A percentile compares a stretch with the other conserved stretches of the same genome.
Evolutionary conservation across 2,113 vertebrate genomes (phyloP).

Genomic region (Halcyon senegalensis): DNA sequence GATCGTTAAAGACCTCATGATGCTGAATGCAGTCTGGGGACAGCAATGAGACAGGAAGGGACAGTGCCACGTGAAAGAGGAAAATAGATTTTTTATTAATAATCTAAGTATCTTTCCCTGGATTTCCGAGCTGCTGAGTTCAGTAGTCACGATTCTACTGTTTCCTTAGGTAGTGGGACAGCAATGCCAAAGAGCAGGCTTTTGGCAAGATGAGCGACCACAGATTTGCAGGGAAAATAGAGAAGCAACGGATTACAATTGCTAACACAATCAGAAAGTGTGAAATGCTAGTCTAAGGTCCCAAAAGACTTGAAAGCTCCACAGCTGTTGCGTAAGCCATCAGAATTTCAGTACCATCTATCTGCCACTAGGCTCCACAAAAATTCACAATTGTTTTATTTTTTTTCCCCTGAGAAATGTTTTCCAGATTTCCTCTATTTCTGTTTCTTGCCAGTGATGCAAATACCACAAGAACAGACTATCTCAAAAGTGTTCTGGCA

Average conservation of each 20-base stretch:
- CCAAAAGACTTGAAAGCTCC: not conserved
- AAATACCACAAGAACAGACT: slow-evolving; percentile 30
- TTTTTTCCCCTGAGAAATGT: not conserved
- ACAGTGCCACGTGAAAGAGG: not conserved
- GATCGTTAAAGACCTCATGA: not conserved
- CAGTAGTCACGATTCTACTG: not conserved
- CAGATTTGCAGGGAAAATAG: not conserved
- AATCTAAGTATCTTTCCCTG: not conserved
- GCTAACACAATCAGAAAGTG: not conserved
- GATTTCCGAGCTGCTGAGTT: not conserved
- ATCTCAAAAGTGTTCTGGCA: slow-evolving; percentile 58
- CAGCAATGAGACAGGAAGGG: not conserved
- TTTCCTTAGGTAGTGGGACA: not conserved
- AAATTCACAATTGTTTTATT: not conserved
- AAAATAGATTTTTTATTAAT: not conserved
- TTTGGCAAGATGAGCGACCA: not conserved
- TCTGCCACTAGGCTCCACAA: not conserved
- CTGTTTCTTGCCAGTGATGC: slow-evolving; percentile 28
- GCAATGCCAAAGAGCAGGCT: not conserved
- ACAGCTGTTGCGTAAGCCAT: not conserved
- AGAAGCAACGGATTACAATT: not conserved
- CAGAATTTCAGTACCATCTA: not conserved
- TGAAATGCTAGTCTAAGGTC: not conserved
- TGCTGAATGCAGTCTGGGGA: not conserved
- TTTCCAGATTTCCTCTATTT: slow-evolving; percentile 55